Percentiles rank a stretch among this genome's conserved stretches.
Evolutionary conservation across 2,113 vertebrate genomes (phyloP).

Genomic region (Chaetura pelagica): DNA sequence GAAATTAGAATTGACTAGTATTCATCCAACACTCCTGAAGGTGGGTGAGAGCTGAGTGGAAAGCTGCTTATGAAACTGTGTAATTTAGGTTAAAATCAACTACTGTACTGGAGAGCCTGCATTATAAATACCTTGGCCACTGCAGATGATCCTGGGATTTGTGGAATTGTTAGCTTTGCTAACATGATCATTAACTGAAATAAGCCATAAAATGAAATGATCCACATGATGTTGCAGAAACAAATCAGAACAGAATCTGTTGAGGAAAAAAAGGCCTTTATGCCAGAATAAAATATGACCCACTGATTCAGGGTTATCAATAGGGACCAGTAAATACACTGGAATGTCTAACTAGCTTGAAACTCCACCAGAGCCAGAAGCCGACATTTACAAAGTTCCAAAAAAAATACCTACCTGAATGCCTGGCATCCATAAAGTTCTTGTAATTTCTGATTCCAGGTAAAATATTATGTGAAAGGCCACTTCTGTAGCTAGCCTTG

Average conservation of each 20-base stretch:
- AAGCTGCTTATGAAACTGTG: constrained; percentile 31
- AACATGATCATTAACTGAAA: constrained; percentile 3
- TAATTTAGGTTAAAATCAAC: constrained; percentile 20
- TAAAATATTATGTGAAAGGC: constrained; percentile 26
- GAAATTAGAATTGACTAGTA: not conserved
- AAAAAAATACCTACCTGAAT: constrained; percentile 26
- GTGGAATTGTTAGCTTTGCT: not conserved
- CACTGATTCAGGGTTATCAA: not conserved
- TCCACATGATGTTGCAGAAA: not conserved
- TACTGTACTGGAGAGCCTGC: not conserved
- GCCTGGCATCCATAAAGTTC: constrained; percentile 4
- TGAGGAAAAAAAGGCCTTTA: not conserved
- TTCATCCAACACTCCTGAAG: not conserved
- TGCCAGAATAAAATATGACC: not conserved
- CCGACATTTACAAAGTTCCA: constrained; percentile 5
- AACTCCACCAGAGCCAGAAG: constrained; percentile 5
- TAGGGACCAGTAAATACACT: constrained; percentile 36
- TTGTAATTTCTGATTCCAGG: constrained; percentile 44
- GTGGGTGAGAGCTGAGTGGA: not conserved
- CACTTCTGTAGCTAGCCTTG: not conserved
- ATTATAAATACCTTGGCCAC: not conserved
- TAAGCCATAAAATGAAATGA: not conserved
- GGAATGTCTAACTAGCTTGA: constrained; percentile 13
- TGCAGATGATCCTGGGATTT: not conserved
- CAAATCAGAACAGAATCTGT: not conserved